phyloP scores from a whole-genome alignment of 1,140 invertebrate species.

The Cherax destructor region DNA sequence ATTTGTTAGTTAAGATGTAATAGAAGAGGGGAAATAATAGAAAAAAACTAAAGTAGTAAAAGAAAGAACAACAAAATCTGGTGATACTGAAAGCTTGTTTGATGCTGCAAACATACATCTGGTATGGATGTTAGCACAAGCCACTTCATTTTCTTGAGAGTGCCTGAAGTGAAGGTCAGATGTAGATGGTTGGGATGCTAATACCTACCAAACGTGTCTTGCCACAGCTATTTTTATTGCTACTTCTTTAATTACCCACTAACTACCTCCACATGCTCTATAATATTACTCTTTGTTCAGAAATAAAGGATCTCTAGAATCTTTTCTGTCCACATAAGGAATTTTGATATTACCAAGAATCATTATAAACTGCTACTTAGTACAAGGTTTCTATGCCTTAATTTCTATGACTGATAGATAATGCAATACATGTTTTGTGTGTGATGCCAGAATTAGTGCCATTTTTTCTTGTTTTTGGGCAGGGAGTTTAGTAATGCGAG shows the following conservation, averaged over 20 bases:
- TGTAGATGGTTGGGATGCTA: no score
- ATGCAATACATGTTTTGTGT: not conserved
- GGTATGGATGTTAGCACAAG: no score
- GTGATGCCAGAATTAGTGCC: no score
- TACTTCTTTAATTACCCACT: not conserved
- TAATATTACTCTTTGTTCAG: not conserved
- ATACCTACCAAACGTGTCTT: not conserved
- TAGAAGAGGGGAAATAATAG: no score
- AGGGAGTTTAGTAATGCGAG: not conserved
- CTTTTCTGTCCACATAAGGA: not conserved
- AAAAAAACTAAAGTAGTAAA: no score
- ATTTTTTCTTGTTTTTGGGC: not conserved
- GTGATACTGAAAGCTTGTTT: no score
- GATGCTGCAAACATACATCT: no score
- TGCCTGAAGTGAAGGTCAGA: no score
- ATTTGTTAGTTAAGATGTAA: no score
- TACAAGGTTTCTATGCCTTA: not conserved
- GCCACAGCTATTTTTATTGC: not conserved
- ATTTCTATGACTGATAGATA: not conserved
- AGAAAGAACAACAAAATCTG: no score
- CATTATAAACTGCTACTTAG: not conserved
- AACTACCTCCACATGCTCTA: not conserved
- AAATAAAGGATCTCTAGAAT: not conserved
- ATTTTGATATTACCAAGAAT: not conserved
- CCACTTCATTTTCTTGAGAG: no score